Percentiles rank a stretch among this genome's conserved stretches.
Conservation (phyloP, 2,888 invertebrate genomes). For the Ectobius pallidus region DNA sequence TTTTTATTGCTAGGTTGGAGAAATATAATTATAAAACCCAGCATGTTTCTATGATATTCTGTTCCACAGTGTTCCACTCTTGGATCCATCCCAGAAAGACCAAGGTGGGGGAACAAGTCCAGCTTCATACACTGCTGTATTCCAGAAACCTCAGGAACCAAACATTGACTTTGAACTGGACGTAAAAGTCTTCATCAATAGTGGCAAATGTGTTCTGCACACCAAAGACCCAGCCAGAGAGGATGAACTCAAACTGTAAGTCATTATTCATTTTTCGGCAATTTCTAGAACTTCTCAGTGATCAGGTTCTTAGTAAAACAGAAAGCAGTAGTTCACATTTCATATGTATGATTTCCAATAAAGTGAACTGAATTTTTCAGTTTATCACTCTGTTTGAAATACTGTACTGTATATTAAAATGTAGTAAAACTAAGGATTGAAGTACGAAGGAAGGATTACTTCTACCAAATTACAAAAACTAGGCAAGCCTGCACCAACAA, state of each 20-base stretch:
- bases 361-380: too few relatives aligned
- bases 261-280: conserved; percentile 38
- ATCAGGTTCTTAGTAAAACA: background rate
- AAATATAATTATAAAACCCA: too few relatives aligned
- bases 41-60: too few relatives aligned
- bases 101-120: conserved; percentile 42
- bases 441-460: too few relatives aligned
- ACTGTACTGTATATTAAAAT: too few relatives aligned
- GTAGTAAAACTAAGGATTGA: too few relatives aligned
- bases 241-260: conserved; percentile 70
- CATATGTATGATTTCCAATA: too few relatives aligned
- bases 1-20: too few relatives aligned
- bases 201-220: conserved; percentile 95
- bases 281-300: background rate
- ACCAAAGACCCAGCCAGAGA: conserved; percentile 79
- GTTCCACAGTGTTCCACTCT: conserved; percentile 27
- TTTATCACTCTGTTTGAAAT: too few relatives aligned
- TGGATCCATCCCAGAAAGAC: conserved; percentile 30
- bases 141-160: conserved; percentile 77
- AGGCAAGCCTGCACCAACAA: too few relatives aligned
- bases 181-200: conserved; percentile 94
- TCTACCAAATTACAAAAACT: too few relatives aligned
- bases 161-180: conserved; percentile 96
- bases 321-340: too few relatives aligned
- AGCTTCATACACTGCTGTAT: conserved; percentile 43